phyloP scores from a whole-genome alignment of 2,888 invertebrate genomes.

The Octodonta nipae region DNA sequence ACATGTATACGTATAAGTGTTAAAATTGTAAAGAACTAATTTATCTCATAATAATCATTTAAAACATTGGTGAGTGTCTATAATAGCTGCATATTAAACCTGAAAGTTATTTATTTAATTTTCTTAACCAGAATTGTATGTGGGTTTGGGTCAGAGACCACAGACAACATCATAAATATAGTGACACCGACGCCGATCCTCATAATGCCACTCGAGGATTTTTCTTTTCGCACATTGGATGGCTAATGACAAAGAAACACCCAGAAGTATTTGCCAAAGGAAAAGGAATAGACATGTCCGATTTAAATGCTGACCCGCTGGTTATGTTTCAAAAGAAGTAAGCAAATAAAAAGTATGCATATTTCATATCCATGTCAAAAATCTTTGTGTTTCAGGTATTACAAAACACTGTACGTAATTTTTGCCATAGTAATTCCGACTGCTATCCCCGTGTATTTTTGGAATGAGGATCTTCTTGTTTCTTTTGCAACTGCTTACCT shows the following conservation, averaged over 20 bases:
- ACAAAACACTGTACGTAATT: constrained; percentile 44
- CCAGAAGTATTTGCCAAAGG: constrained; percentile 58
- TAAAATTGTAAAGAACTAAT: too few species aligned
- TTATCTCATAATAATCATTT: too few species aligned
- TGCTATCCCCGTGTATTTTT: constrained; percentile 50
- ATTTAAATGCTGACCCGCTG: constrained; percentile 56
- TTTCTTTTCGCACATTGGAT: constrained; percentile 79
- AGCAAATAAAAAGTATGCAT: constrained; percentile 19
- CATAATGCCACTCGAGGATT: constrained; percentile 70
- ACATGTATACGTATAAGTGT: too few species aligned
- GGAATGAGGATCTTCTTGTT: constrained; percentile 50
- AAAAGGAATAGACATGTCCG: constrained; percentile 57
- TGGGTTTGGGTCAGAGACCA: constrained; percentile 73
- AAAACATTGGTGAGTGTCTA: too few species aligned
- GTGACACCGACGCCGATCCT: constrained; percentile 62
- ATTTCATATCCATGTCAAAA: too few species aligned
- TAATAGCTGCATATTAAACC: background rate
- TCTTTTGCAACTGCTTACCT: constrained; percentile 50
- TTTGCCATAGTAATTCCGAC: constrained; percentile 50
- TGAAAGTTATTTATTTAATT: constrained; percentile 1
- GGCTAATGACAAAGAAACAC: constrained; percentile 69
- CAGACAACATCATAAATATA: constrained; percentile 67
- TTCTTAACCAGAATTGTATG: constrained; percentile 46
- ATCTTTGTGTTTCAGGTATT: constrained; percentile 54
- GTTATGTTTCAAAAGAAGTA: constrained; percentile 67